Percentiles rank a stretch among this genome's conserved stretches.
Evolutionary conservation across 2,888 invertebrate species (phyloP).

Genomic region (Coremacera marginata): DNA sequence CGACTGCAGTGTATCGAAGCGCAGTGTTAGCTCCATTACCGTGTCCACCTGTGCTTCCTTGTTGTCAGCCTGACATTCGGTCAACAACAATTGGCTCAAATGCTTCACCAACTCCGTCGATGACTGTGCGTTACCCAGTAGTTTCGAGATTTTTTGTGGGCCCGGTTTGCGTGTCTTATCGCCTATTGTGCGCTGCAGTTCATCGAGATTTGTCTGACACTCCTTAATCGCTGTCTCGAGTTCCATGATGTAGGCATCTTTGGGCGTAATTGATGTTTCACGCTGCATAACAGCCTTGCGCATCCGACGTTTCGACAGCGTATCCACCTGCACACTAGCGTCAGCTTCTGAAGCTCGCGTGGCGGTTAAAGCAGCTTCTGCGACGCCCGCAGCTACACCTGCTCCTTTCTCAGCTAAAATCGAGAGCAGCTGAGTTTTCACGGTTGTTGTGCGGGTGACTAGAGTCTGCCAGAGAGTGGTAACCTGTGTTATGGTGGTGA

Average conservation of each 20-base stretch:
- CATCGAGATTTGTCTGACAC: constrained; percentile 76
- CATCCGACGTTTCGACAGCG: constrained; percentile 72
- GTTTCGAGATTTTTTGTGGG: constrained; percentile 80
- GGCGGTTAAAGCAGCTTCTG: constrained; percentile 78
- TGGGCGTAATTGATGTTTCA: constrained; percentile 81
- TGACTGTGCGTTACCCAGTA: constrained; percentile 83
- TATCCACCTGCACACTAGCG: constrained; percentile 85
- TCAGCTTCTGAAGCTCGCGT: constrained; percentile 83
- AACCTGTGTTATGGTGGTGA: constrained; percentile 77
- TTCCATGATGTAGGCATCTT: constrained; percentile 86
- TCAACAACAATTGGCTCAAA: constrained; percentile 79
- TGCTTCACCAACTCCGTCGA: constrained; percentile 86
- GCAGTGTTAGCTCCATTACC: constrained; percentile 75
- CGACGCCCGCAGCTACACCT: constrained; percentile 68
- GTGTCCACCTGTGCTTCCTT: constrained; percentile 77
- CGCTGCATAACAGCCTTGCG: constrained; percentile 68
- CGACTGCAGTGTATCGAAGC: constrained; percentile 78
- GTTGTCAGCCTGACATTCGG: constrained; percentile 79
- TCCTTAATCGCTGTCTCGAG: constrained; percentile 80
- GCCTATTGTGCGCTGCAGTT: constrained; percentile 75
- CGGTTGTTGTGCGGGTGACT: constrained; percentile 70
- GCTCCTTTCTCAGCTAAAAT: constrained; percentile 56
- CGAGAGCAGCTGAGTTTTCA: constrained; percentile 69
- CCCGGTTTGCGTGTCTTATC: constrained; percentile 74
- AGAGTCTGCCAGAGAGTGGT: constrained; percentile 76